A percentile compares a stretch with the other conserved stretches of the same genome.
Evolutionary conservation across 2,113 vertebrate species (phyloP).

Genomic region (Melanocharis versteri): DNA sequence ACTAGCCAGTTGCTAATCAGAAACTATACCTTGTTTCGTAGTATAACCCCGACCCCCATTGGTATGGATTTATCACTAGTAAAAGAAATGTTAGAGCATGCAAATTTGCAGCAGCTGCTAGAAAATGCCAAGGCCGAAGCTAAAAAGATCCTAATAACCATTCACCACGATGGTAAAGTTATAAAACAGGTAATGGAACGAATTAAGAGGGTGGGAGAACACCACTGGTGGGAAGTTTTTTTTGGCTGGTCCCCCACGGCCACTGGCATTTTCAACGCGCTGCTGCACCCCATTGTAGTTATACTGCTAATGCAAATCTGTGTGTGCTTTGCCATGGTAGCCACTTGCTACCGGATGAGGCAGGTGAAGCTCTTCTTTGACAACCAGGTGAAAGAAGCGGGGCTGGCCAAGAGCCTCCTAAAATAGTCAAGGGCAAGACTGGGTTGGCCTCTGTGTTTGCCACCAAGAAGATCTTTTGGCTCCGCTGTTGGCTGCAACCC

Average conservation of each 20-base stretch:
- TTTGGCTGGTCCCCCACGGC: conserved; percentile 52
- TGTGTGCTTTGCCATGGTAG: conserved; percentile 43
- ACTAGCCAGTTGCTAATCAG: conserved; percentile 49
- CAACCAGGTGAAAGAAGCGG: not conserved
- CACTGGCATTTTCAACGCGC: not conserved
- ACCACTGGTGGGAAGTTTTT: conserved; percentile 58
- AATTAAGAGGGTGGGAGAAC: conserved; percentile 48
- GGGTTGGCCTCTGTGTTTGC: conserved; percentile 68
- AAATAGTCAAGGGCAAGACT: conserved; percentile 65
- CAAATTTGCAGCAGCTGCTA: conserved; percentile 44
- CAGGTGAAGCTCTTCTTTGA: conserved; percentile 18
- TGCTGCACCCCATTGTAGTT: conserved; percentile 40
- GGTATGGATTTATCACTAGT: conserved; percentile 48
- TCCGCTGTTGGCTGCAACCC: conserved; percentile 67
- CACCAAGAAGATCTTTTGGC: conserved; percentile 57
- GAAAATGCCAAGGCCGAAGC: conserved; percentile 54
- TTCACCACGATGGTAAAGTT: conserved; percentile 25
- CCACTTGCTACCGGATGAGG: conserved; percentile 22
- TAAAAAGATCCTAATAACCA: conserved; percentile 48
- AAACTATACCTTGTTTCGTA: conserved; percentile 58
- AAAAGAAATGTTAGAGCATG: conserved; percentile 55
- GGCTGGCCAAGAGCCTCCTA: conserved; percentile 19
- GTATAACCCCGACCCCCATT: conserved; percentile 23
- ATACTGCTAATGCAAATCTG: conserved; percentile 23
- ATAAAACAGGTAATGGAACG: conserved; percentile 55